Conservation (phyloP, 2,888 invertebrate genomes). For the Sisyra terminalis region DNA sequence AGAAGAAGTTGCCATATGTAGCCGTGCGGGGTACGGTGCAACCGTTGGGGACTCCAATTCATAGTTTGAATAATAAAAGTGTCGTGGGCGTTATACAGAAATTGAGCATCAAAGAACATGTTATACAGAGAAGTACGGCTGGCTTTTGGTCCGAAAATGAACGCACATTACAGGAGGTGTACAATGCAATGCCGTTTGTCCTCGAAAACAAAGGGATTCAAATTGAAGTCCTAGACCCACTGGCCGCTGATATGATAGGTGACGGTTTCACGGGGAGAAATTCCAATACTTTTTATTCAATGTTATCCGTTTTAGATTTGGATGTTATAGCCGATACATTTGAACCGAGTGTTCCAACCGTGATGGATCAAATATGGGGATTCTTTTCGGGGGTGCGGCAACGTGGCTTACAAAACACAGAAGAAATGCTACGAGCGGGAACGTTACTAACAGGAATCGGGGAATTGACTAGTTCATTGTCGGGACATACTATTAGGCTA, state of each 20-base stretch:
- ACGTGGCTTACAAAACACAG: conserved; percentile 72
- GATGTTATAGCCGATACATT: conserved; percentile 72
- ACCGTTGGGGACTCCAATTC: conserved; percentile 57
- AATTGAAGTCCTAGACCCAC: conserved; percentile 60
- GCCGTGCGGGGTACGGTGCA: conserved; percentile 60
- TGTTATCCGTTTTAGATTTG: conserved; percentile 47
- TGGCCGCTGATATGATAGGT: conserved; percentile 54
- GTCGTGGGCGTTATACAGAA: conserved; percentile 67
- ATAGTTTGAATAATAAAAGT: conserved; percentile 52
- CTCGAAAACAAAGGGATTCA: conserved; percentile 40
- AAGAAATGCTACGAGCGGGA: conserved; percentile 70
- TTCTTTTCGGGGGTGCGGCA: conserved; percentile 71
- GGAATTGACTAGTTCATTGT: conserved; percentile 47
- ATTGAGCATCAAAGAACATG: conserved; percentile 66
- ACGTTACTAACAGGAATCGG: conserved; percentile 67
- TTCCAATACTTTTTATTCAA: no score
- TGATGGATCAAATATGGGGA: conserved; percentile 70
- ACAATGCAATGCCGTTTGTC: conserved; percentile 66
- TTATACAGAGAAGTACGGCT: conserved; percentile 64
- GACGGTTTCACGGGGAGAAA: no score
- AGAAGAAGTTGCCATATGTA: conserved; percentile 53
- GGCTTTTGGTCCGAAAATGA: conserved; percentile 78
- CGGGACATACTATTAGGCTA: conserved; percentile 41
- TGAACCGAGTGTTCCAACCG: conserved; percentile 55
- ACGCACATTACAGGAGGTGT: conserved; percentile 58